A percentile compares a stretch with the other conserved stretches of the same genome.
phyloP scores from a whole-genome alignment of 23 tunicate genomes.

The Halocynthia aurantium region DNA sequence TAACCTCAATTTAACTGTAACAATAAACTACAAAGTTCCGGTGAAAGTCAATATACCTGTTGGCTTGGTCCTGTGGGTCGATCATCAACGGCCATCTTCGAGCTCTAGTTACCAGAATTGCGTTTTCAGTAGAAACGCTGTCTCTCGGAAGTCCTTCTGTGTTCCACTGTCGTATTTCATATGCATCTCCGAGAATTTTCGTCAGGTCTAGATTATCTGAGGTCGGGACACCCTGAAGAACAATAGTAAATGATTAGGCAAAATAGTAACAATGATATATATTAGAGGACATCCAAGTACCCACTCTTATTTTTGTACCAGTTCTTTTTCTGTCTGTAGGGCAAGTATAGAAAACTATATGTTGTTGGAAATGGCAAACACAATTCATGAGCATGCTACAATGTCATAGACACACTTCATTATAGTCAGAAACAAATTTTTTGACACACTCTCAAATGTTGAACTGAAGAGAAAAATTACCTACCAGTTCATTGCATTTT shows the following conservation, averaged over 20 bases:
- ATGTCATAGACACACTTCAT: not conserved
- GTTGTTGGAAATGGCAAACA: not conserved
- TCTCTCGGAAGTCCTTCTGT: slow-evolving; percentile 93
- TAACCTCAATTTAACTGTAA: not conserved
- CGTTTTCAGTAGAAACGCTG: slow-evolving; percentile 92
- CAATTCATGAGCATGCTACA: not conserved
- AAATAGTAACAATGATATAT: not conserved
- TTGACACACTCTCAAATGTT: no score
- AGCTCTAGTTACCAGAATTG: slow-evolving; percentile 88
- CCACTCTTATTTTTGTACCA: not conserved
- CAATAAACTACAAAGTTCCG: not conserved
- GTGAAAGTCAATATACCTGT: slow-evolving; percentile 37
- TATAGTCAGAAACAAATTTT: not conserved
- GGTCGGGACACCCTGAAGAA: slow-evolving; percentile 70
- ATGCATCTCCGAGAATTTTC: slow-evolving; percentile 87
- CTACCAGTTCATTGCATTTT: slow-evolving; percentile 82
- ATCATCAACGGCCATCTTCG: slow-evolving; percentile 98
- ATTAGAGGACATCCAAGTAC: not conserved
- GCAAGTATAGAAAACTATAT: not conserved
- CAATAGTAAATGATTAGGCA: not conserved
- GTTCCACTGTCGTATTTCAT: slow-evolving; percentile 98
- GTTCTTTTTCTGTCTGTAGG: not conserved
- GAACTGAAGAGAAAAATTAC: not conserved
- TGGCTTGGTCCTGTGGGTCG: slow-evolving; percentile 98
- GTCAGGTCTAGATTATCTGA: slow-evolving; percentile 73